Evolutionary conservation across 2,113 vertebrate genomes (phyloP).

Genomic region (Centropus bengalensis): DNA sequence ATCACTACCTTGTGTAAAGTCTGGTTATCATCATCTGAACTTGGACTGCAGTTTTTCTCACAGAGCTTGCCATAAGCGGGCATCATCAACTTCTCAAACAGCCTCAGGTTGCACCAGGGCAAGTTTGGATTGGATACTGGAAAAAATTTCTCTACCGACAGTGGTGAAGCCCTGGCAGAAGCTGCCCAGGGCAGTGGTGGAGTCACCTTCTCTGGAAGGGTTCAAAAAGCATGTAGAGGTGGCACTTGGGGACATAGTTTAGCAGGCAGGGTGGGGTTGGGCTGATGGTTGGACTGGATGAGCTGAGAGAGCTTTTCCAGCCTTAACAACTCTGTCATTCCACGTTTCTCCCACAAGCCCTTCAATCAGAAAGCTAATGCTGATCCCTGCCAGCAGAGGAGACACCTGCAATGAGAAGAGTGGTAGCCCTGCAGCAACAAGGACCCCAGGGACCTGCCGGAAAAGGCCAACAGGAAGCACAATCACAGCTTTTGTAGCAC

Average conservation of each 20-base stretch:
- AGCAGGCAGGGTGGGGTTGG: no score
- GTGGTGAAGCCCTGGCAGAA: no score
- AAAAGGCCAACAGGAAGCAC: not conserved
- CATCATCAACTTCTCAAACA: not conserved
- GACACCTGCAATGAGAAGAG: not conserved
- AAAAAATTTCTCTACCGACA: no score
- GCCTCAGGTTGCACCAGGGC: no score
- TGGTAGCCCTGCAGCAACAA: rapidly evolving
- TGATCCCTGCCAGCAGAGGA: not conserved
- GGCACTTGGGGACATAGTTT: no score
- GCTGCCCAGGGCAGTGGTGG: no score
- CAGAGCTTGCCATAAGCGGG: rapidly evolving
- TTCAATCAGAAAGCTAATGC: not conserved
- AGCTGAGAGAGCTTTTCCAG: no score
- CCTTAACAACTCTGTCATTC: no score
- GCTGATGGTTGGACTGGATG: no score
- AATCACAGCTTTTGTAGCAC: not conserved
- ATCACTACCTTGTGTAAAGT: not conserved
- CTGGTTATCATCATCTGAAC: not conserved
- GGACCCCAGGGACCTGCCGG: not conserved
- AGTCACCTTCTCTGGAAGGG: no score
- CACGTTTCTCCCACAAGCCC: not conserved
- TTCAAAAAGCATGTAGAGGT: no score
- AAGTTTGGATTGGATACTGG: no score
- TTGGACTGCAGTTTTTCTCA: not conserved